These are phyloP conservation scores for Byasa hedistus DNA, from an alignment of 2,888 invertebrate genomes.

Conservation along the genomic window DNA sequence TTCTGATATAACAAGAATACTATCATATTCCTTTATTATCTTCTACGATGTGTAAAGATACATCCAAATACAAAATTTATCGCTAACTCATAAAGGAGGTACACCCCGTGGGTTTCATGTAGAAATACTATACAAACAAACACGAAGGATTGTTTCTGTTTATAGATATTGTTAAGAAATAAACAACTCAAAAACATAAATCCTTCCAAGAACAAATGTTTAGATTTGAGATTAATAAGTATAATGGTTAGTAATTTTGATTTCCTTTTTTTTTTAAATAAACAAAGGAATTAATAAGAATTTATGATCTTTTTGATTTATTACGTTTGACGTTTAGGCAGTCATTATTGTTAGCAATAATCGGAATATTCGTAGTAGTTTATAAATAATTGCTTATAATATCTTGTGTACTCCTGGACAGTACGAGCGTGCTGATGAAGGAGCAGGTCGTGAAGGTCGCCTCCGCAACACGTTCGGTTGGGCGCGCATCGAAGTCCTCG, in stretches of 20 bases:
- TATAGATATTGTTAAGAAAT: not conserved
- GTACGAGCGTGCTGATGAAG: constrained; percentile 73
- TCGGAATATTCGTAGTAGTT: not conserved
- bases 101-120: not conserved
- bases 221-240: not conserved
- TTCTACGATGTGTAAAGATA: not conserved
- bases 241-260: too few relatives aligned
- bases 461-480: constrained; percentile 95
- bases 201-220: not conserved
- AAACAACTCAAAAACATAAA: not conserved
- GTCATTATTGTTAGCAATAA: not conserved
- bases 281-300: too few relatives aligned
- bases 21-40: not conserved
- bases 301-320: too few relatives aligned
- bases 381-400: not conserved
- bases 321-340: too few relatives aligned
- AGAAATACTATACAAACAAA: not conserved
- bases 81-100: not conserved
- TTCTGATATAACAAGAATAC: too few relatives aligned
- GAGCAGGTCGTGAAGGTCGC: constrained; percentile 82
- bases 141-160: not conserved
- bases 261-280: too few relatives aligned
- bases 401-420: constrained; percentile 33
- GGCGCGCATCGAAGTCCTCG: constrained; percentile 93
- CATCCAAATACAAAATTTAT: not conserved